phyloP scores from a whole-genome alignment of 2,113 vertebrate species.

The Gymnarchus niloticus region DNA sequence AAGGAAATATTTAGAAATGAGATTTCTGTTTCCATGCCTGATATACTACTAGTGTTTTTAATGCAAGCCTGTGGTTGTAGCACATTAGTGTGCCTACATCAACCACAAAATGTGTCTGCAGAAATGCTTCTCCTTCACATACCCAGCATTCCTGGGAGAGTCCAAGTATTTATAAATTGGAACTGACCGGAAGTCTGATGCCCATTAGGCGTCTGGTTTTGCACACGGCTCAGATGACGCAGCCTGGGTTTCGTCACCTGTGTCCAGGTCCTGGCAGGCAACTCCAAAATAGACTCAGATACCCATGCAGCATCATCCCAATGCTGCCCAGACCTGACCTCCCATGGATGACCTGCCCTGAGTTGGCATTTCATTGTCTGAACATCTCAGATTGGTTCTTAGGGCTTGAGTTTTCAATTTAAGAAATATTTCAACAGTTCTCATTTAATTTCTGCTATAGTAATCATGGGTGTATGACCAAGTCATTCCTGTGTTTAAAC shows the following conservation, averaged over 20 bases:
- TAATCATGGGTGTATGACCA: not conserved
- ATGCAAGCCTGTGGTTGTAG: not conserved
- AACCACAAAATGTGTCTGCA: not conserved
- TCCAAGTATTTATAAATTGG: not conserved
- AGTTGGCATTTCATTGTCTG: not conserved
- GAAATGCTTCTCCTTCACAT: not conserved
- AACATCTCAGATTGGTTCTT: not conserved
- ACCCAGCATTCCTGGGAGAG: not conserved
- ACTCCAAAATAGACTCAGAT: not conserved
- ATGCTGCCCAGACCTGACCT: not conserved
- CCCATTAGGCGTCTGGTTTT: not conserved
- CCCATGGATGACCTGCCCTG: not conserved
- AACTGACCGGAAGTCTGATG: not conserved
- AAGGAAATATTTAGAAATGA: not conserved
- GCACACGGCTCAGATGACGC: not conserved
- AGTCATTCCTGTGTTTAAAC: not conserved
- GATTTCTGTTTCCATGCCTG: not conserved
- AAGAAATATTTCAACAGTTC: not conserved
- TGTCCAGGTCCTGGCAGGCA: not conserved
- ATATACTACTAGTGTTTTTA: not conserved
- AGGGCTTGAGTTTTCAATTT: not conserved
- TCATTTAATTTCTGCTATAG: not conserved
- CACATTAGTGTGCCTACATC: conserved; percentile 1
- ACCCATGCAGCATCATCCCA: not conserved
- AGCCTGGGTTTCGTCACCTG: not conserved